These are phyloP conservation scores for Crypturellus tataupa DNA, from an alignment of 2,797 vertebrate genomes.

Conservation along the genomic window DNA sequence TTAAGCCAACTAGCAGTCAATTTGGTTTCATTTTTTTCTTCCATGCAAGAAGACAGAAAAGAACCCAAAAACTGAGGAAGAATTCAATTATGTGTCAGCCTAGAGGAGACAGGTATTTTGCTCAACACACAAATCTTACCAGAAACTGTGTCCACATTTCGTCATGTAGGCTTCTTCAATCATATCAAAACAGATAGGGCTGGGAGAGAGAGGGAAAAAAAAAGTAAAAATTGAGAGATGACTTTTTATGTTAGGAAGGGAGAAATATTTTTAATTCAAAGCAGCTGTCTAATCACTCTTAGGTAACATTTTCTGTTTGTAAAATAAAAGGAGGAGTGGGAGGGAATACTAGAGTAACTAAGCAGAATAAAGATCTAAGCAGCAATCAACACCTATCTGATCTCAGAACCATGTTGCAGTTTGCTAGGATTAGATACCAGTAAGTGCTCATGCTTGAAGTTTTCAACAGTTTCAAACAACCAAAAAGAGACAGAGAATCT, in stretches of 20 bases:
- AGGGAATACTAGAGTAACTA: background rate
- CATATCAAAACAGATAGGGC: conserved; percentile 99
- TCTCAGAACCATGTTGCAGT: background rate
- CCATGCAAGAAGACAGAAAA: background rate
- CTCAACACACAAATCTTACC: conserved; percentile 83
- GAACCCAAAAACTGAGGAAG: background rate
- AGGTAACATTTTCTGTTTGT: background rate
- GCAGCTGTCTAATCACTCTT: background rate
- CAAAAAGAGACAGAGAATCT: background rate
- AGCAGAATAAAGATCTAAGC: conserved; percentile 15
- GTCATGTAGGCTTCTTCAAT: conserved; percentile 99
- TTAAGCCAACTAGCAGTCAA: background rate
- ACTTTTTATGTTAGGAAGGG: background rate
- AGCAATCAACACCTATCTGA: conserved; percentile 3
- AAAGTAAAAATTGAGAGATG: background rate
- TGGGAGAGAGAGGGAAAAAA: conserved; percentile 71
- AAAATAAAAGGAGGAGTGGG: background rate
- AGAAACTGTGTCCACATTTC: conserved; percentile 99
- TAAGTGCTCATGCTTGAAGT: background rate
- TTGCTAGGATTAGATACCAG: background rate
- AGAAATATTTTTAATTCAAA: conserved; percentile 13
- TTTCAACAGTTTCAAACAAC: background rate
- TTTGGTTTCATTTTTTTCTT: background rate
- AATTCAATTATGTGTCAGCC: background rate
- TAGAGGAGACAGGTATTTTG: background rate